Conservation (phyloP, 2,888 invertebrate species). For the Scrobipalpa costella region DNA sequence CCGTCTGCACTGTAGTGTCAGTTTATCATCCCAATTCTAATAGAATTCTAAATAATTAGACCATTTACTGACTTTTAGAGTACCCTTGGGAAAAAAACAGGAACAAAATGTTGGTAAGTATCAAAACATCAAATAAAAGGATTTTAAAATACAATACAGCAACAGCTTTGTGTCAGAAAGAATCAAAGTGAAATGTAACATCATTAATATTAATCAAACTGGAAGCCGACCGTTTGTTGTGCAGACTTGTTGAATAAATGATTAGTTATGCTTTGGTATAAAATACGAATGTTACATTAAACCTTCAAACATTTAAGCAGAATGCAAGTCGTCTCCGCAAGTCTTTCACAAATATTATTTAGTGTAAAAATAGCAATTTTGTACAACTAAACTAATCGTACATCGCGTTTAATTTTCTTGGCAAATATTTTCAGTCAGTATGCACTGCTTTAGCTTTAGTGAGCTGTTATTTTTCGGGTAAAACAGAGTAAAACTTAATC, state of each 20-base stretch:
- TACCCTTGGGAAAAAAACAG: too few relatives aligned
- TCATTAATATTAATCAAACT: conserved; percentile 20
- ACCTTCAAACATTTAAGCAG: too few relatives aligned
- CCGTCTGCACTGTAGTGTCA: too few relatives aligned
- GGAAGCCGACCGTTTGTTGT: conserved; percentile 5
- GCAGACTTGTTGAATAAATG: conserved; percentile 24
- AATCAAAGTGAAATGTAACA: conserved; percentile 6
- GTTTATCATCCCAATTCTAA: too few relatives aligned
- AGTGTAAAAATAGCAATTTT: not conserved
- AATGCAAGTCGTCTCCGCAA: too few relatives aligned
- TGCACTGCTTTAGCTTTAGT: not conserved
- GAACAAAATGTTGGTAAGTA: not conserved
- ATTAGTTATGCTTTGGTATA: conserved; percentile 18
- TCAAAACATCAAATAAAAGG: not conserved
- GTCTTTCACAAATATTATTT: too few relatives aligned
- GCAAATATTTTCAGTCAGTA: not conserved
- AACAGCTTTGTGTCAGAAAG: conserved; percentile 1
- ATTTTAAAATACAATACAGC: not conserved
- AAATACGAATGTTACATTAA: too few relatives aligned
- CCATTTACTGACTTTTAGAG: too few relatives aligned
- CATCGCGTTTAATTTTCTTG: not conserved
- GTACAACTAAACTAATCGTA: too few relatives aligned
- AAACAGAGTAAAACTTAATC: conserved; percentile 19
- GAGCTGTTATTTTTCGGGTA: conserved; percentile 5
- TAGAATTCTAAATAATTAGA: too few relatives aligned